Evolutionary conservation across 2,797 vertebrate species (phyloP).

Genomic region (Halcyon chelicuti): DNA sequence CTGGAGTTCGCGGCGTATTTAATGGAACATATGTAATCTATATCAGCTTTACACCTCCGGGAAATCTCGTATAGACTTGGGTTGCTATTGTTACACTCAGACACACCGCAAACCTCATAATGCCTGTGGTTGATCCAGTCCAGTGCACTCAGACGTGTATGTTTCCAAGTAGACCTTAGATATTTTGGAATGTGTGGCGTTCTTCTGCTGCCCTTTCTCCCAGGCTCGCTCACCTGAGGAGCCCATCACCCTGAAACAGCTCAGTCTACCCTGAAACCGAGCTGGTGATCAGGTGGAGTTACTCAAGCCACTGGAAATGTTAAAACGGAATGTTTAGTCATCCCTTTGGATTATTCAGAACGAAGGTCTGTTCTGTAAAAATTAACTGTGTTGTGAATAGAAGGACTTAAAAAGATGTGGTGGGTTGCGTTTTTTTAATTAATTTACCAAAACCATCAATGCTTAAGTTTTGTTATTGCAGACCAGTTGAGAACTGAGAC

Average conservation of each 20-base stretch:
- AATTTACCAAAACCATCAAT: too few species aligned
- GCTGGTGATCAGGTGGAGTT: background rate
- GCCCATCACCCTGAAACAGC: background rate
- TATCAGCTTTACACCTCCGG: background rate
- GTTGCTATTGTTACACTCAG: slow-evolving; percentile 55
- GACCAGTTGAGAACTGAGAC: background rate
- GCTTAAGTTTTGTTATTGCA: background rate
- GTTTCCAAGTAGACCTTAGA: slow-evolving; percentile 19
- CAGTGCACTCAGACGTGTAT: slow-evolving; percentile 17
- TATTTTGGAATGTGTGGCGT: background rate
- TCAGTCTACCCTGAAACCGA: background rate
- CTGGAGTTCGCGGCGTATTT: background rate
- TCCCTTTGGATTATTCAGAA: background rate
- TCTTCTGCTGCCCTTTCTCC: background rate
- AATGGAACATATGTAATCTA: slow-evolving; percentile 8
- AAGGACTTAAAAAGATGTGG: background rate
- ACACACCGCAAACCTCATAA: slow-evolving; percentile 62
- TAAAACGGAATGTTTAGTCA: background rate
- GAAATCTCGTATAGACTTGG: slow-evolving; percentile 2
- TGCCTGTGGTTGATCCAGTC: slow-evolving; percentile 54
- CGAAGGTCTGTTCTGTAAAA: background rate
- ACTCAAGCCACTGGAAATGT: background rate
- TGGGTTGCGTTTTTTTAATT: too few species aligned
- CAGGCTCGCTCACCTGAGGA: background rate
- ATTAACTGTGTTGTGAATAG: background rate